A percentile compares a stretch with the other conserved stretches of the same genome.
phyloP scores from a whole-genome alignment of 2,797 vertebrate species.

The Vipera latastei region DNA sequence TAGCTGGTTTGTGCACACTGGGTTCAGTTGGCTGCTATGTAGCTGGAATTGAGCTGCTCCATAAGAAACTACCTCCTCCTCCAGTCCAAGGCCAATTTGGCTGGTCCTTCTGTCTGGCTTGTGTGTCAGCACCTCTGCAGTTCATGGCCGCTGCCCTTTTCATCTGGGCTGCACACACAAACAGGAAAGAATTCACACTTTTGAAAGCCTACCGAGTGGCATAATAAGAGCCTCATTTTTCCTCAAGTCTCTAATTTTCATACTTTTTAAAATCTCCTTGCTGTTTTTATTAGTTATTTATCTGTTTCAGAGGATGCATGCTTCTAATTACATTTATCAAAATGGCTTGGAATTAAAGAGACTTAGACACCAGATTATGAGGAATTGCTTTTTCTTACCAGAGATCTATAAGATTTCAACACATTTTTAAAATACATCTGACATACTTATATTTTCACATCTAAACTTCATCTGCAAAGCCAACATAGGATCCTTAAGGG shows the following conservation, averaged over 20 bases:
- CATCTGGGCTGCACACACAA: constrained; percentile 92
- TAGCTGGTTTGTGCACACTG: constrained; percentile 89
- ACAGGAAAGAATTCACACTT: constrained; percentile 89
- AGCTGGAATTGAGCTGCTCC: constrained; percentile 84
- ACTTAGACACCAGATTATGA: constrained; percentile 41
- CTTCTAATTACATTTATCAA: constrained; percentile 9
- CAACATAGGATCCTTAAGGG: not conserved
- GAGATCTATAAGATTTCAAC: constrained; percentile 52
- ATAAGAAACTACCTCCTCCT: constrained; percentile 69
- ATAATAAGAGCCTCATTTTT: constrained; percentile 47
- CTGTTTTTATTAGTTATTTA: not conserved
- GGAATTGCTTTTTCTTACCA: constrained; percentile 26
- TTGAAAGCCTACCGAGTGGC: constrained; percentile 89
- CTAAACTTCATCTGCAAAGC: constrained; percentile 37
- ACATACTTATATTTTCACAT: not conserved
- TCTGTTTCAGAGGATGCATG: not conserved
- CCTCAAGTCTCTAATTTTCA: constrained; percentile 17
- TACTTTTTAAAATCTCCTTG: not conserved
- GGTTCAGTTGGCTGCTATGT: constrained; percentile 90
- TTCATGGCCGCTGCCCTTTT: constrained; percentile 96
- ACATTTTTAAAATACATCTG: not conserved
- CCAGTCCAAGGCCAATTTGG: constrained; percentile 81
- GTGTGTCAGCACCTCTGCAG: constrained; percentile 91
- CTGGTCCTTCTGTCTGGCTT: constrained; percentile 96
- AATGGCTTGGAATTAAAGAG: constrained; percentile 39